phyloP scores from a whole-genome alignment of 2,113 vertebrate genomes.

The Pitta sordida region DNA sequence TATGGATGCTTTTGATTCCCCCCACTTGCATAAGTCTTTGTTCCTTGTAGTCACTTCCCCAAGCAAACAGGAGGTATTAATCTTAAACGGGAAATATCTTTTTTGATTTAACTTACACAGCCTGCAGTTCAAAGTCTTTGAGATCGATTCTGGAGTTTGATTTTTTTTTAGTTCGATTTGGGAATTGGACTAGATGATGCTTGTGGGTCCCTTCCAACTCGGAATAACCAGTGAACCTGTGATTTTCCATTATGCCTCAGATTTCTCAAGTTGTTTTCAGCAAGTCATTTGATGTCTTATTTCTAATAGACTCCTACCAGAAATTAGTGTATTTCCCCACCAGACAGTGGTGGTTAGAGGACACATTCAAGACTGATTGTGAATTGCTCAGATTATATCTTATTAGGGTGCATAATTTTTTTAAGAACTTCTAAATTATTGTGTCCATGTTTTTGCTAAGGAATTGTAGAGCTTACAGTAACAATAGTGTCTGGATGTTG shows the following conservation, averaged over 20 bases:
- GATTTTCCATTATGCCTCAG: background rate
- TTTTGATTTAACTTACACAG: background rate
- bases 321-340: background rate
- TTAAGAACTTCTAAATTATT: background rate
- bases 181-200: no score
- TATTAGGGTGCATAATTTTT: background rate
- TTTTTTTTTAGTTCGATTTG: no score
- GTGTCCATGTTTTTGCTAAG: background rate
- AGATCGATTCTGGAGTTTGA: no score
- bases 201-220: no score
- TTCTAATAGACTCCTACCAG: background rate
- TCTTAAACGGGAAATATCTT: background rate
- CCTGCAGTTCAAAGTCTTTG: background rate
- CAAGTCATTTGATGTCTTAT: background rate
- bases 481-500: background rate
- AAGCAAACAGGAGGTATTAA: background rate
- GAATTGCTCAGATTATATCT: background rate
- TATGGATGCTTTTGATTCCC: constrained; percentile 4
- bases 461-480: background rate
- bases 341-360: background rate
- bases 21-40: background rate
- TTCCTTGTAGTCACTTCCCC: background rate
- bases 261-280: background rate
- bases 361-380: background rate
- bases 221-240: no score